Evolutionary conservation across 2,113 vertebrate genomes (phyloP).

Genomic region (Apteryx owenii): DNA sequence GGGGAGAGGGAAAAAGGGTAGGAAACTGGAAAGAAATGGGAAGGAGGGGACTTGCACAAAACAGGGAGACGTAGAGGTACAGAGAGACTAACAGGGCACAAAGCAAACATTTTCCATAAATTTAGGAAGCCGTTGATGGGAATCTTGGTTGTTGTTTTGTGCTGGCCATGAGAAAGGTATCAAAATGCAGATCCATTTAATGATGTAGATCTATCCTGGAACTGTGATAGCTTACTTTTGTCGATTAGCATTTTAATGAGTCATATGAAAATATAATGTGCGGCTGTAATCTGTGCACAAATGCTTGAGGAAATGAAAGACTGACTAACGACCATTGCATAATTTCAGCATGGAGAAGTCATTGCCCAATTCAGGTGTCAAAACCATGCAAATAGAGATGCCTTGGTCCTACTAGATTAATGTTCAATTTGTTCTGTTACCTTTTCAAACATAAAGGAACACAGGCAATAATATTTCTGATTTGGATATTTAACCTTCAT

Average conservation of each 20-base stretch:
- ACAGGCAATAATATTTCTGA: conserved; percentile 44
- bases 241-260: conserved; percentile 62
- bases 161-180: not conserved
- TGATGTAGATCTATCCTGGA: conserved; percentile 2
- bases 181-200: not conserved
- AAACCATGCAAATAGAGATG: conserved; percentile 29
- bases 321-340: conserved; percentile 36
- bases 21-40: not conserved
- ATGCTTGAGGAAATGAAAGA: conserved; percentile 64
- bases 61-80: not conserved
- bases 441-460: conserved; percentile 39
- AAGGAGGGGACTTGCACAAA: not conserved
- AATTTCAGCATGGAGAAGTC: conserved; percentile 58
- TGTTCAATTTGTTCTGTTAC: conserved; percentile 60
- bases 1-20: not conserved
- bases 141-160: not conserved
- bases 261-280: conserved; percentile 61
- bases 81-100: not conserved
- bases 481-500: conserved; percentile 62
- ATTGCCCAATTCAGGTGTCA: conserved; percentile 57
- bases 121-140: not conserved
- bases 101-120: not conserved
- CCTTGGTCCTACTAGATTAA: conserved; percentile 46
- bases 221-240: not conserved
- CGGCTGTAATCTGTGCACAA: conserved; percentile 53